These are phyloP conservation scores for Ophion obscuratus DNA, from an alignment of 2,888 invertebrate genomes.

Conservation along the genomic window DNA sequence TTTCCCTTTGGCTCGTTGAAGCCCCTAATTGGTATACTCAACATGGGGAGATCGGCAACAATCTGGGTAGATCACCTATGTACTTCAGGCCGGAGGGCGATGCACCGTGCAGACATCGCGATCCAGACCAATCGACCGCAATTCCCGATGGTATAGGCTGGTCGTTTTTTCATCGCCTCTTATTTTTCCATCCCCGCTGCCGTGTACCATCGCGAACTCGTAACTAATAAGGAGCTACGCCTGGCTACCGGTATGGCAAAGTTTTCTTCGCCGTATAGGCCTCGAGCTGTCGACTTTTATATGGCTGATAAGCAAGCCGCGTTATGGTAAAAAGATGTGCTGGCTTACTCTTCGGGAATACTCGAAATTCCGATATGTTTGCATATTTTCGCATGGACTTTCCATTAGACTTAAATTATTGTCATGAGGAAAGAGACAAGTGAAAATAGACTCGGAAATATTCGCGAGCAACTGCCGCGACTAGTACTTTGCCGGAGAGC, in stretches of 20 bases:
- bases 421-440: background rate
- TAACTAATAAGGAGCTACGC: slow-evolving; percentile 78
- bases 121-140: slow-evolving; percentile 72
- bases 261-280: slow-evolving; percentile 4
- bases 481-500: slow-evolving; percentile 22
- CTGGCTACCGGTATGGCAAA: slow-evolving; percentile 66
- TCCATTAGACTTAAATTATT: background rate
- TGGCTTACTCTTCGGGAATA: background rate
- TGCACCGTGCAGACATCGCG: slow-evolving; percentile 69
- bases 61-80: slow-evolving; percentile 70
- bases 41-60: slow-evolving; percentile 67
- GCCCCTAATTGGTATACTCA: slow-evolving; percentile 77
- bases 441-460: slow-evolving; percentile 61
- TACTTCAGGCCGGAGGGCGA: slow-evolving; percentile 71
- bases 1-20: slow-evolving; percentile 69
- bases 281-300: background rate
- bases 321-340: background rate
- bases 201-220: slow-evolving; percentile 67
- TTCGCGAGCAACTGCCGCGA: slow-evolving; percentile 29
- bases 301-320: background rate
- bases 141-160: slow-evolving; percentile 16
- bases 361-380: background rate
- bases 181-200: slow-evolving; percentile 36
- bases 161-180: slow-evolving; percentile 60
- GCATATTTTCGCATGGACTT: background rate